These are phyloP conservation scores for Drosophila koepferae DNA, from an alignment of 2,888 invertebrate species.

Conservation along the genomic window DNA sequence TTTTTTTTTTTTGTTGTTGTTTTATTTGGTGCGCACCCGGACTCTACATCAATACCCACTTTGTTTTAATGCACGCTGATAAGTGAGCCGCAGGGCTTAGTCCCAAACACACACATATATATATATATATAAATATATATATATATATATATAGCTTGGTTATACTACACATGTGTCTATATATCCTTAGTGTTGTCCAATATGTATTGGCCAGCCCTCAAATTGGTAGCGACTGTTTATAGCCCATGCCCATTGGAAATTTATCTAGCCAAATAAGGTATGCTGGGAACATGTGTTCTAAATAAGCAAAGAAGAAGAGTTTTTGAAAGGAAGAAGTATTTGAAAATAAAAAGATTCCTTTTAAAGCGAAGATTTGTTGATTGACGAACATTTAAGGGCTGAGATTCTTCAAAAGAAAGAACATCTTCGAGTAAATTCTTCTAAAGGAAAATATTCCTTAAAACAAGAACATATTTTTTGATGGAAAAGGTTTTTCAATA, in stretches of 20 bases:
- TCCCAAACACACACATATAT: constrained; percentile 42
- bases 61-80: constrained; percentile 80
- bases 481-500: too few species aligned
- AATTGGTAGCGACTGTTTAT: constrained; percentile 40
- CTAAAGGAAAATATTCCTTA: background rate
- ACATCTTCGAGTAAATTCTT: background rate
- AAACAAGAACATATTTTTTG: background rate
- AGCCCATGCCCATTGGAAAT: background rate
- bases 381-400: background rate
- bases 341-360: background rate
- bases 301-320: too few species aligned
- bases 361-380: background rate
- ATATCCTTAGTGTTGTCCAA: constrained; percentile 47
- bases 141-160: constrained; percentile 12
- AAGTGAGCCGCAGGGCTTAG: constrained; percentile 76
- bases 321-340: background rate
- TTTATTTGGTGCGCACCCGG: constrained; percentile 41
- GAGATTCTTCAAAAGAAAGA: background rate
- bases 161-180: constrained; percentile 10
- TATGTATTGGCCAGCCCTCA: constrained; percentile 49
- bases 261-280: background rate
- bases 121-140: constrained; percentile 16
- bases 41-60: constrained; percentile 80
- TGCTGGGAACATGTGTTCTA: background rate
- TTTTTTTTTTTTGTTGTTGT: background rate